Evolutionary conservation across 1,140 invertebrate species (phyloP).

Genomic region (Solenopsis fugax): DNA sequence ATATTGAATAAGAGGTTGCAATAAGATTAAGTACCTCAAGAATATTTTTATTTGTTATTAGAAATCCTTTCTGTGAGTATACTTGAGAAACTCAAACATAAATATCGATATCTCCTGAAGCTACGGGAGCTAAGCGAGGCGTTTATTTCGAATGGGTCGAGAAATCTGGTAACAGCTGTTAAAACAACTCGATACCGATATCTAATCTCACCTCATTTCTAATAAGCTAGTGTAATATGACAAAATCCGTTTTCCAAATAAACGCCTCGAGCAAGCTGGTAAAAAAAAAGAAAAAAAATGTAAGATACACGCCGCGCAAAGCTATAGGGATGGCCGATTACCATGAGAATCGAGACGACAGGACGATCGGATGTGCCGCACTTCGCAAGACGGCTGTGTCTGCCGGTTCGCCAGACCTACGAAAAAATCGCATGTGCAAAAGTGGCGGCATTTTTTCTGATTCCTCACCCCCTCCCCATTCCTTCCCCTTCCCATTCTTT

Average conservation of each 20-base stretch:
- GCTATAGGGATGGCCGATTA: conserved; percentile 15
- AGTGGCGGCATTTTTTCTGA: neutral
- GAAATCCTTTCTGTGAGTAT: neutral
- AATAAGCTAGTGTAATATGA: neutral
- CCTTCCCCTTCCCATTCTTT: neutral
- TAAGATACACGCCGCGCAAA: conserved; percentile 21
- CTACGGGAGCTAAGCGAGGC: neutral
- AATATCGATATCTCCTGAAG: conserved; percentile 3
- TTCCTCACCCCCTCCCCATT: neutral
- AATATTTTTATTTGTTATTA: too few species aligned
- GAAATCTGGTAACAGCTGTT: neutral
- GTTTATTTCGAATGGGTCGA: conserved; percentile 8
- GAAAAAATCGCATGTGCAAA: conserved; percentile 51
- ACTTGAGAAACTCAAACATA: neutral
- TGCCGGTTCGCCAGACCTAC: conserved; percentile 38
- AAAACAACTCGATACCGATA: neutral
- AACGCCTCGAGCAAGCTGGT: neutral
- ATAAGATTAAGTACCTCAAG: too few species aligned
- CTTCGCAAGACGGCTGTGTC: conserved; percentile 44
- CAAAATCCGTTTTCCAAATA: conserved; percentile 30
- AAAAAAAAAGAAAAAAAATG: conserved; percentile 1
- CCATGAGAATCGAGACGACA: conserved; percentile 43
- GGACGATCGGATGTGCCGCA: conserved; percentile 37
- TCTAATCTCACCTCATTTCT: neutral
- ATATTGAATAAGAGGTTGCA: too few species aligned